Base-by-base conservation (phyloP, 2,888 invertebrate species). In the Eulithis testata region DNA sequence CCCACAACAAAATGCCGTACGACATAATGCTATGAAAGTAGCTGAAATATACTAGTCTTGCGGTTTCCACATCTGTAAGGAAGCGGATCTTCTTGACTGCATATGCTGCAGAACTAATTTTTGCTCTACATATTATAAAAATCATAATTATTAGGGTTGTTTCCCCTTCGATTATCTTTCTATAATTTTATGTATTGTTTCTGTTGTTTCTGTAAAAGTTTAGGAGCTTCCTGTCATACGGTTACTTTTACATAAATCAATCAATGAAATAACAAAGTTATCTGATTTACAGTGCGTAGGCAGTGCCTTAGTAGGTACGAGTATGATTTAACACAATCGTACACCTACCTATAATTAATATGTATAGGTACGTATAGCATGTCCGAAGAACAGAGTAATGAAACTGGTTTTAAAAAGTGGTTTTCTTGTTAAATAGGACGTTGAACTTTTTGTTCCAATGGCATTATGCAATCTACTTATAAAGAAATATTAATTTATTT, bases 371-470 rank as follows among this genome's bases (percentile, higher is more conserved):
- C 63, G 37, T 50, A 60, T 54, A 62, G 60, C 63, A 53, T 58
- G 71, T 60, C 61, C 61, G 59, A 65, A 64, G 63, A 81, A 81
- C 69, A 81, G 72, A 84, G 81, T 83, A 77, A 83, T 81, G 69
- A 76, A 88, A 89, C 89, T 79, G 86, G 89, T 90, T 89, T 86
- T 86, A 78, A 89, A 88, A 88, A 88, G 88, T 86, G 85, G 88
- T 87, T 89, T 86, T 86, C 84, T 79, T 84, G 82, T 84, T 80
- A 89, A 86, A 89, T 87, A 86, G 90, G 86, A 81, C 89, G 83
- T 87, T 90, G 90, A 90, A 89, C 90, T 89, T 87, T 85, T 86
- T 85, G 81, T 81, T 81, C 77, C 83, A 83, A 83, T 81, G 77
- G 60, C 66, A 76, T 90, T 89, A 85, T 79, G 81, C 80, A 90